Conservation (phyloP, 2,797 vertebrate species). For the Melopsittacus undulatus region DNA sequence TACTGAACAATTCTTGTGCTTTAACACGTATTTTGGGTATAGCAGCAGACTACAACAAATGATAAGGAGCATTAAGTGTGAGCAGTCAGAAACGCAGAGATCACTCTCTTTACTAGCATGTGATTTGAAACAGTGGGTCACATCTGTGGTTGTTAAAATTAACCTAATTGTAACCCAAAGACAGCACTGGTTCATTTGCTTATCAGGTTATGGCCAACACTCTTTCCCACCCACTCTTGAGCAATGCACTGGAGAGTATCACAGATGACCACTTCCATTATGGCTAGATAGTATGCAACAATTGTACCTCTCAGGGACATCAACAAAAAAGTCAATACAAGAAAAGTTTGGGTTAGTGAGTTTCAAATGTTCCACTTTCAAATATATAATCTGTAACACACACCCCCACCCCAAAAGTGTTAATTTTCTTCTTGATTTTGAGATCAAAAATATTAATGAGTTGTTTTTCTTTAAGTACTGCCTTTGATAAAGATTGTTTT, state of each 20-base stretch:
- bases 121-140: not conserved
- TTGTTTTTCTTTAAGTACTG: not conserved
- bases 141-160: not conserved
- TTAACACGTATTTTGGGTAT: not conserved
- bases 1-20: not conserved
- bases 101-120: not conserved
- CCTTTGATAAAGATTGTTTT: not conserved
- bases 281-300: not conserved
- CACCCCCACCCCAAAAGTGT: not conserved
- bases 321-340: not conserved
- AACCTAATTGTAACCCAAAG: not conserved
- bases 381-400: not conserved
- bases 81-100: not conserved
- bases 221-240: not conserved
- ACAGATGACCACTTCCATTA: not conserved
- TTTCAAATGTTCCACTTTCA: not conserved
- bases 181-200: not conserved
- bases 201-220: not conserved
- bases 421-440: not conserved
- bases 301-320: not conserved
- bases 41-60: accelerated
- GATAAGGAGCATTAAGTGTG: not conserved
- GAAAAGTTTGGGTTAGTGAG: not conserved
- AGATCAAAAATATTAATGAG: not conserved
- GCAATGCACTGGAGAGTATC: not conserved